Evolutionary conservation across 2,113 vertebrate species (phyloP), one percentile per base, ranked within the genome.

Genomic region (Struthio camelus): DNA sequence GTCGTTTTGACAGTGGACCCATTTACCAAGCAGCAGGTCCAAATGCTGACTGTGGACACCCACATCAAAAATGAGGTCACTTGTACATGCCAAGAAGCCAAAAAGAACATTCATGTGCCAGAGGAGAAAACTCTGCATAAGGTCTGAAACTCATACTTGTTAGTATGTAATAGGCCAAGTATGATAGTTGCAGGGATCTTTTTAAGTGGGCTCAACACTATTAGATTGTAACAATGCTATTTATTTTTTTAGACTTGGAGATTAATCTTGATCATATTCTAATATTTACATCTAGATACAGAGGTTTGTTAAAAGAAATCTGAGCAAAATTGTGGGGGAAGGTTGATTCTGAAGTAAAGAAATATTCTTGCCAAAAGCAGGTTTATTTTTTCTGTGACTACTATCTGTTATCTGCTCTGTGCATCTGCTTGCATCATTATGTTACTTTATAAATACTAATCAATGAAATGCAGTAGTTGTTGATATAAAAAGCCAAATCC

Each of bases 121-220:
- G 23, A 70, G 28, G n/a, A 82, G 51, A 90, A 46, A 23, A 38
- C 0, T 2, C 36, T 71, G 62, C 34, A 51, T 59, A 54, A 80
- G 90, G 50, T 89, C 34, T 85, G 61, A 75, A 85, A 38, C 13
- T 79, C 15, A 3, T 38, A 46, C 6, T 80, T 46, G 24, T n/a
- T 82, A 48, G 7, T 4, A 80, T 0, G 0, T 40, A 56, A 24
- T 46, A 36, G 5, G 72, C 67, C 24, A 54, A 56, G 59, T 23
- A 67, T 6, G 7, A 36, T 8, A 30, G 2, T 3, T 80, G 38
- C 10, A 67, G 62, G 64, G 6, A 53, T 44, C 81, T 7, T 82
- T 92, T 61, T 42, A 86, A 80, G 42, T 1, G 3, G 5, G 3
- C 14, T 67, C 42, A 46, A 53, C 23, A 28, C 17, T 40, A 1